Conservation (phyloP, 2,888 invertebrate genomes). For the Hypomecis punctinalis region DNA sequence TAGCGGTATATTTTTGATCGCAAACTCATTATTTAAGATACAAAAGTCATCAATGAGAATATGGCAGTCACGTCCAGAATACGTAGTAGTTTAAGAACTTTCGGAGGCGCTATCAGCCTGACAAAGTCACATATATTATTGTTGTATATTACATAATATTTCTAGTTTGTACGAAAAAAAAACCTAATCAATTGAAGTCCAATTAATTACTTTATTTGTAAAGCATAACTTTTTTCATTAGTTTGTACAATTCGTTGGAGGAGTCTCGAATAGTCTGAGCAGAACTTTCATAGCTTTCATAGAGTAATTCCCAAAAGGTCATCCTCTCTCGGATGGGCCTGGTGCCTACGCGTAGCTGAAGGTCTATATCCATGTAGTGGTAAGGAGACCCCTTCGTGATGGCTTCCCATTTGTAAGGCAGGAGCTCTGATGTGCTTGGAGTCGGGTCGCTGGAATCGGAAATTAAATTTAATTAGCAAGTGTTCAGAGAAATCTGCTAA, state of each 20-base stretch:
- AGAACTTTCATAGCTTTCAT: conserved; percentile 44
- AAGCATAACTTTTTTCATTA: conserved; percentile 3
- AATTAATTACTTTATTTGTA: background rate
- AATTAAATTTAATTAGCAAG: no score
- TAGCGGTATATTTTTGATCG: no score
- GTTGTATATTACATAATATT: no score
- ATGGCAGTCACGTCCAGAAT: no score
- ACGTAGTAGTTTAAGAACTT: no score
- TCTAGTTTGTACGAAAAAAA: no score
- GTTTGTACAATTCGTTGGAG: background rate
- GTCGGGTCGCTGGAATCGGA: conserved; percentile 58
- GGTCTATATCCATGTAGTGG: conserved; percentile 53
- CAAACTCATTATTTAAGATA: no score
- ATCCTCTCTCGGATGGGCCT: conserved; percentile 54
- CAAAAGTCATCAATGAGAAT: no score
- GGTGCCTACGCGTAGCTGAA: conserved; percentile 40
- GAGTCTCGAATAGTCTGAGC: conserved; percentile 8
- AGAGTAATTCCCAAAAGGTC: conserved; percentile 62
- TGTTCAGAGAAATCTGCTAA: no score
- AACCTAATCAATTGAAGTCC: no score
- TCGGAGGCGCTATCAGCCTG: no score
- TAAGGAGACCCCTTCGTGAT: conserved; percentile 45
- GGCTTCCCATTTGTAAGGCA: conserved; percentile 62
- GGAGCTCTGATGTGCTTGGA: conserved; percentile 51
- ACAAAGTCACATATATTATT: no score